These are phyloP conservation scores for Muscicapa comitata DNA, from an alignment of 2,797 vertebrate species.

Conservation along the genomic window DNA sequence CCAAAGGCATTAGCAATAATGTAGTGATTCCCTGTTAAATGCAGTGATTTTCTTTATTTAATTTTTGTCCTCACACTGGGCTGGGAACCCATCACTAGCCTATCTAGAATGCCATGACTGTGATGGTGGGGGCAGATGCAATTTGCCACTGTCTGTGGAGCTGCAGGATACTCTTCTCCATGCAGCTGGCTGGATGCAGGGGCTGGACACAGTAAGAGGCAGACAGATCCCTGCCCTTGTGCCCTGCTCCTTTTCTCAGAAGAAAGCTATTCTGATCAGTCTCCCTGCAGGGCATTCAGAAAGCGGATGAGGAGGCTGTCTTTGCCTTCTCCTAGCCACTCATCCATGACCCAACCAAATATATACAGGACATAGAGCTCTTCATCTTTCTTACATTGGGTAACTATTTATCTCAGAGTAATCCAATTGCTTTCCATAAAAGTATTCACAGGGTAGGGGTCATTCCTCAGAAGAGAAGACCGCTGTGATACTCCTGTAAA, in stretches of 20 bases:
- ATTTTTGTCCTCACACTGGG: not conserved
- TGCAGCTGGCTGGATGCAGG: not conserved
- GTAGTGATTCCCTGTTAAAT: conserved; percentile 40
- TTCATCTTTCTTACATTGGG: not conserved
- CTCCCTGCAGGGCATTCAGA: not conserved
- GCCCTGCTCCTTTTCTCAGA: not conserved
- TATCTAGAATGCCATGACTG: not conserved
- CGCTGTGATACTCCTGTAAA: not conserved
- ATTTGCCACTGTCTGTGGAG: not conserved
- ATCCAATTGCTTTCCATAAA: not conserved
- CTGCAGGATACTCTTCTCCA: not conserved
- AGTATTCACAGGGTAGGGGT: not conserved
- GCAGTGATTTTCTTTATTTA: conserved; percentile 8
- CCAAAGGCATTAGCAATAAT: conserved; percentile 57
- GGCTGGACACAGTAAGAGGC: not conserved
- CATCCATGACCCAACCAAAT: not conserved
- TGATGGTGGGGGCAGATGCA: not conserved
- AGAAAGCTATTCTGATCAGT: not conserved
- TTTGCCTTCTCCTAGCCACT: not conserved
- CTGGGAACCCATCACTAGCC: not conserved
- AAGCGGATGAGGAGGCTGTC: not conserved
- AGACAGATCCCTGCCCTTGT: not conserved
- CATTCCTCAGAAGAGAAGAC: not conserved
- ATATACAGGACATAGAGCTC: not conserved
- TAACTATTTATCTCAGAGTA: not conserved